Evolutionary conservation across 2,888 invertebrate genomes (phyloP).

Genomic region (Marronus borbonicus): DNA sequence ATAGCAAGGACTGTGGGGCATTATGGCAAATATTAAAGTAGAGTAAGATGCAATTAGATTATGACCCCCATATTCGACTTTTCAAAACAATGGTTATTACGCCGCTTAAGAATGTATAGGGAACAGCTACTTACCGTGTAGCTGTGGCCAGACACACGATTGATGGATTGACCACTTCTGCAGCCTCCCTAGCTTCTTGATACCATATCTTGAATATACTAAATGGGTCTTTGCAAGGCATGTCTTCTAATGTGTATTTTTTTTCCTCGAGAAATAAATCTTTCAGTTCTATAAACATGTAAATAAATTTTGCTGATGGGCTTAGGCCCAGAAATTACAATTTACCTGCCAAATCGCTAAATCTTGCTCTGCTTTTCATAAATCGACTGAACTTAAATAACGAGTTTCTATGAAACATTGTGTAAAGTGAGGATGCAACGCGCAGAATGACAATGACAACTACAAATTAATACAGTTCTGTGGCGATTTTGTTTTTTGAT

Average conservation of each 20-base stretch:
- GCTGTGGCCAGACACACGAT: conserved; percentile 90
- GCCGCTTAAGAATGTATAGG: no score
- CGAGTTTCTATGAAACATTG: background rate
- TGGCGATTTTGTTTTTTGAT: background rate
- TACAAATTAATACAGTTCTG: no score
- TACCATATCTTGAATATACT: conserved; percentile 77
- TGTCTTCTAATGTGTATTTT: conserved; percentile 70
- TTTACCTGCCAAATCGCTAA: conserved; percentile 8
- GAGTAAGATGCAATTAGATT: no score
- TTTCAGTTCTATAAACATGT: conserved; percentile 17
- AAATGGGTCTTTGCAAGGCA: conserved; percentile 85
- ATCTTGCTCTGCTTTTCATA: conserved; percentile 3
- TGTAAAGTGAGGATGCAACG: no score
- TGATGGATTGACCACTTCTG: conserved; percentile 86
- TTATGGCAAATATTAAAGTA: no score
- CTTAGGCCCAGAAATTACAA: background rate
- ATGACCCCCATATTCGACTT: no score
- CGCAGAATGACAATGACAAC: background rate
- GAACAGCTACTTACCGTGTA: conserved; percentile 75
- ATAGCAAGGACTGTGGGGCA: no score
- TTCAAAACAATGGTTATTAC: no score
- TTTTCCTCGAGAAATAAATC: conserved; percentile 44
- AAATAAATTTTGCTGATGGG: background rate
- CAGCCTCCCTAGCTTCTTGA: conserved; percentile 78
- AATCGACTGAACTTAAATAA: background rate